These are phyloP conservation scores for Clarias fuscus DNA, from an alignment of 2,797 vertebrate species.

Conservation along the genomic window DNA sequence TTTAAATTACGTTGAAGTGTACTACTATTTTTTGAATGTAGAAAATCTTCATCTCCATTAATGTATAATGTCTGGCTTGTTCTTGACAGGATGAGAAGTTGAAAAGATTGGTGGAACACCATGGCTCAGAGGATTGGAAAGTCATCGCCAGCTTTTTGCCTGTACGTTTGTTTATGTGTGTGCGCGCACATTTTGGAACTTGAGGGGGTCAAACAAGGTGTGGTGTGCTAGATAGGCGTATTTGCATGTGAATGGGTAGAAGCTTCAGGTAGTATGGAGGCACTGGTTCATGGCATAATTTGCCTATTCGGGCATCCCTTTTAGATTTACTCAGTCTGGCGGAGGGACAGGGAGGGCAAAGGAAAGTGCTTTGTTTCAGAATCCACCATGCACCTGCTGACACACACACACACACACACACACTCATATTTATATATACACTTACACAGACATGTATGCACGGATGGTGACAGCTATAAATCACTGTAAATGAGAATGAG, in stretches of 20 bases:
- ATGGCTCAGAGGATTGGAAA: slow-evolving; percentile 99
- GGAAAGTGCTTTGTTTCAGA: slow-evolving; percentile 51
- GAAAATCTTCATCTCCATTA: neutral
- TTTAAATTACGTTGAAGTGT: neutral
- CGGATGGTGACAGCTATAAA: slow-evolving; percentile 39
- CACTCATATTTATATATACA: slow-evolving; percentile 35
- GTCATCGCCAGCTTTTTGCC: slow-evolving; percentile 93
- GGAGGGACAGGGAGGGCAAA: slow-evolving; percentile 31
- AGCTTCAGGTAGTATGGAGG: slow-evolving; percentile 54
- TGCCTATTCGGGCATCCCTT: slow-evolving; percentile 55
- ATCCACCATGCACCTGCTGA: slow-evolving; percentile 49
- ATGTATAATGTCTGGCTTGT: slow-evolving; percentile 12
- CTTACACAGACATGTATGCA: slow-evolving; percentile 33
- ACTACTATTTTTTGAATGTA: neutral
- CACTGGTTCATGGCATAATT: slow-evolving; percentile 48
- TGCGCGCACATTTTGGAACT: slow-evolving; percentile 28
- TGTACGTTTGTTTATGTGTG: slow-evolving; percentile 75
- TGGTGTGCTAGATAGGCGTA: slow-evolving; percentile 49
- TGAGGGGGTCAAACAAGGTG: slow-evolving; percentile 44
- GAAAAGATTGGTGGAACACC: slow-evolving; percentile 94
- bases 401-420: slow-evolving; percentile 37
- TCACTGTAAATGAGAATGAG: slow-evolving; percentile 55
- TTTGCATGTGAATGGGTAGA: slow-evolving; percentile 56
- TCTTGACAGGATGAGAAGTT: slow-evolving; percentile 91
- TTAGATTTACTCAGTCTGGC: slow-evolving; percentile 49